Conservation (phyloP, 2,888 invertebrate genomes). For the Ametastegia equiseti region DNA sequence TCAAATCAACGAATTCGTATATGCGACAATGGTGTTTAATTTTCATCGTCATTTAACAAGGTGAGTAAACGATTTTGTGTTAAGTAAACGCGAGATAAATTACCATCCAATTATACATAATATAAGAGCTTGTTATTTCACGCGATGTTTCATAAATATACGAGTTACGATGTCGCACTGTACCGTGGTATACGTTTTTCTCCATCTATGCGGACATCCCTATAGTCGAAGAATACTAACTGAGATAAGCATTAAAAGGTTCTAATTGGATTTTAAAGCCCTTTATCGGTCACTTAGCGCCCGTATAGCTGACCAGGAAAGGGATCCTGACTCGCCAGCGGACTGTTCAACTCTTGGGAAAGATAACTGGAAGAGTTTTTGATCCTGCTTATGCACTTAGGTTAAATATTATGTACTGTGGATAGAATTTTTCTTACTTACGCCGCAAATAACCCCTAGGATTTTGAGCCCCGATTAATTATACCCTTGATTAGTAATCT, state of each 20-base stretch:
- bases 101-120: slow-evolving; percentile 17
- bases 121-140: slow-evolving; percentile 1
- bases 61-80: not conserved
- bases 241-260: slow-evolving; percentile 64
- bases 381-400: slow-evolving; percentile 18
- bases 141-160: not conserved
- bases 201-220: not conserved
- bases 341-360: not conserved
- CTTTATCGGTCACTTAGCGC: slow-evolving; percentile 66
- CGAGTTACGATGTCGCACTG: slow-evolving; percentile 17
- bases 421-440: not conserved
- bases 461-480: slow-evolving; percentile 15
- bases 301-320: slow-evolving; percentile 51
- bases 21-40: not conserved
- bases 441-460: not conserved
- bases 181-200: not conserved
- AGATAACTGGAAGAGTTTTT: slow-evolving; percentile 48
- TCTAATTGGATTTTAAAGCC: slow-evolving; percentile 66
- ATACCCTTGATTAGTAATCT: slow-evolving; percentile 18
- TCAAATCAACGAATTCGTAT: too few relatives aligned
- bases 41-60: slow-evolving; percentile 5
- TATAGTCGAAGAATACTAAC: not conserved
- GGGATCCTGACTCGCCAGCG: slow-evolving; percentile 1
- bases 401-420: not conserved
- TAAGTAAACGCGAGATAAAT: not conserved